Evolutionary conservation across 37 sponge, comb jelly and placozoan genomes (phyloP).

Genomic region (Hormiphora californensis): DNA sequence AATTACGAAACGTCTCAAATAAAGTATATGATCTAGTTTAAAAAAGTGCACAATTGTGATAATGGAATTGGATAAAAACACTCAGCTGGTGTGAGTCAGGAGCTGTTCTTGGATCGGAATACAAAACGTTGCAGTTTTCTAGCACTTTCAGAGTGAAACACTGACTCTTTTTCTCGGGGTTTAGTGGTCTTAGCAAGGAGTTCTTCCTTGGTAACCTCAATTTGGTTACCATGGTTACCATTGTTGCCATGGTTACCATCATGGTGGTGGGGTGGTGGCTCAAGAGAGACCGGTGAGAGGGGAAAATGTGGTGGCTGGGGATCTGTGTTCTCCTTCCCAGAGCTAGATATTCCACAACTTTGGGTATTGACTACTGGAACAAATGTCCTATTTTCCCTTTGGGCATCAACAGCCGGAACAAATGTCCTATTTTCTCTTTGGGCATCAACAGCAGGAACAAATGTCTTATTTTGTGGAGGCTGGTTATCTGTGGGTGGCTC

Average conservation of each 20-base stretch:
- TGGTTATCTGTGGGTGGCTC: not conserved
- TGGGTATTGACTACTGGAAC: not conserved
- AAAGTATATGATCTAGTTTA: too few species aligned
- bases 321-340: not conserved
- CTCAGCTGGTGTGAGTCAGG: not conserved
- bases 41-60: too few species aligned
- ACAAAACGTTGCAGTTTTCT: not conserved
- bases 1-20: too few species aligned
- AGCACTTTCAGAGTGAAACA: not conserved
- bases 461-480: not conserved
- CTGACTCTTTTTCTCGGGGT: not conserved
- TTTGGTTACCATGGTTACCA: not conserved
- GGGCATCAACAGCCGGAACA: too few species aligned
- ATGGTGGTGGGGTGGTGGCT: not conserved
- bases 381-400: not conserved
- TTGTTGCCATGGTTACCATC: not conserved
- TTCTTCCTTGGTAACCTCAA: not conserved
- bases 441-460: not conserved
- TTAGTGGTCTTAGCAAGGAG: not conserved
- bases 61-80: too few species aligned
- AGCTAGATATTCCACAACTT: not conserved
- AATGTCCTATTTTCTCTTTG: too few species aligned
- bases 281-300: slow-evolving; percentile 2
- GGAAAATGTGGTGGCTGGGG: slow-evolving; percentile 38
- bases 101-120: not conserved